Evolutionary conservation across 2,797 vertebrate genomes (phyloP).

Genomic region (Enteromius treurensis): DNA sequence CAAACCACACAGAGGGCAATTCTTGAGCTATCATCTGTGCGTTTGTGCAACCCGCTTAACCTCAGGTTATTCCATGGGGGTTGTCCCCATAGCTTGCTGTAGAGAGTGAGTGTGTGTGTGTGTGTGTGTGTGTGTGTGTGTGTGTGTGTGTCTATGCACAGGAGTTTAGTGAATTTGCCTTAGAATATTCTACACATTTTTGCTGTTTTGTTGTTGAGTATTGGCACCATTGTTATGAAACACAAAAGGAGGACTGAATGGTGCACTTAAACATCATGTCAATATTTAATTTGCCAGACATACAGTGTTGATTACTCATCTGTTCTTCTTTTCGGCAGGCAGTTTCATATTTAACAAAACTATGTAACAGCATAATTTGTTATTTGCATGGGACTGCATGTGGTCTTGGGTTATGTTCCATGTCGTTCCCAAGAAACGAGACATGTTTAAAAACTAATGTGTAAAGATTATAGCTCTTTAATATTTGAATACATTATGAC

Average conservation of each 20-base stretch:
- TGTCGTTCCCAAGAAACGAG: conserved; percentile 4
- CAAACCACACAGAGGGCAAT: background rate
- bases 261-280: conserved; percentile 20
- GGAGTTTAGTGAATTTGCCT: background rate
- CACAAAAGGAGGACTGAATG: background rate
- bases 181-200: background rate
- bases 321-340: conserved; percentile 8
- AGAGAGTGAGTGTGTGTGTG: background rate
- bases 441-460: conserved; percentile 7
- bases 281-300: conserved; percentile 29
- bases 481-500: conserved; percentile 9
- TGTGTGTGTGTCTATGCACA: background rate
- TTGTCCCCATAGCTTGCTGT: background rate
- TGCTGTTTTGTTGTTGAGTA: background rate
- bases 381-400: conserved; percentile 10
- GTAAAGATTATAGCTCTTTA: conserved; percentile 20
- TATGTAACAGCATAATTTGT: background rate
- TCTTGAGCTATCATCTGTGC: background rate
- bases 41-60: background rate
- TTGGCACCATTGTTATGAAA: background rate
- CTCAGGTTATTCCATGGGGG: background rate
- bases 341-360: background rate
- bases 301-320: conserved; percentile 10
- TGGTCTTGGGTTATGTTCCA: conserved; percentile 9
- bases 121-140: background rate